phyloP scores from a whole-genome alignment of 2,888 invertebrate genomes.

The Dastarcus helophoroides region DNA sequence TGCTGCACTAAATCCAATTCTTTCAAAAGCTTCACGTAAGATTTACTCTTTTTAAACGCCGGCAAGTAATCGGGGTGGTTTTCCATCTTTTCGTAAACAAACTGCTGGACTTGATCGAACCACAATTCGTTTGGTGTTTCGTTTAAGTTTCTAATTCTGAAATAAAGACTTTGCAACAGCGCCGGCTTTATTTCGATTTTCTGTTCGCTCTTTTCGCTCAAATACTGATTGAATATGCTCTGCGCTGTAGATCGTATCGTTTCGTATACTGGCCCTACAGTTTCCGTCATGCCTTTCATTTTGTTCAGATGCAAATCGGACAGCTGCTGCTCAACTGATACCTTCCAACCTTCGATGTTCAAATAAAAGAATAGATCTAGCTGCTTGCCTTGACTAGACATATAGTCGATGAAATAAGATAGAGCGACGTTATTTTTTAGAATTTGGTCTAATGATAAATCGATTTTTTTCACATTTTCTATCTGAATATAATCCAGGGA shows the following conservation, averaged over 20 bases:
- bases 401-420: slow-evolving; percentile 66
- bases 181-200: slow-evolving; percentile 51
- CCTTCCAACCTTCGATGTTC: slow-evolving; percentile 61
- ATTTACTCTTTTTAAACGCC: slow-evolving; percentile 52
- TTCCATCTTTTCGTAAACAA: slow-evolving; percentile 51
- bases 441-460: slow-evolving; percentile 58
- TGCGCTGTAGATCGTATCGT: slow-evolving; percentile 53
- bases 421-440: slow-evolving; percentile 67
- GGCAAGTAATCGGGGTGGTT: slow-evolving; percentile 50
- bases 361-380: slow-evolving; percentile 66
- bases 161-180: slow-evolving; percentile 47
- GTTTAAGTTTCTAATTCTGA: slow-evolving; percentile 45
- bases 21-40: slow-evolving; percentile 58
- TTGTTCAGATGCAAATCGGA: slow-evolving; percentile 43
- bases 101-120: slow-evolving; percentile 74
- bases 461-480: slow-evolving; percentile 32
- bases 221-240: slow-evolving; percentile 65
- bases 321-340: slow-evolving; percentile 60
- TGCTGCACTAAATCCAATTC: slow-evolving; percentile 60
- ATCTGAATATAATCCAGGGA: slow-evolving; percentile 23
- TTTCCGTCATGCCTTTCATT: slow-evolving; percentile 34
- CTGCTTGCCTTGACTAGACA: slow-evolving; percentile 57
- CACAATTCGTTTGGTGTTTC: slow-evolving; percentile 57
- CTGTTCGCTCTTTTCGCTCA: slow-evolving; percentile 58
- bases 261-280: slow-evolving; percentile 28